Percentiles rank a stretch among this genome's conserved stretches.
phyloP scores from a whole-genome alignment of 2,888 invertebrate genomes.

The Drosophila macrothrix region DNA sequence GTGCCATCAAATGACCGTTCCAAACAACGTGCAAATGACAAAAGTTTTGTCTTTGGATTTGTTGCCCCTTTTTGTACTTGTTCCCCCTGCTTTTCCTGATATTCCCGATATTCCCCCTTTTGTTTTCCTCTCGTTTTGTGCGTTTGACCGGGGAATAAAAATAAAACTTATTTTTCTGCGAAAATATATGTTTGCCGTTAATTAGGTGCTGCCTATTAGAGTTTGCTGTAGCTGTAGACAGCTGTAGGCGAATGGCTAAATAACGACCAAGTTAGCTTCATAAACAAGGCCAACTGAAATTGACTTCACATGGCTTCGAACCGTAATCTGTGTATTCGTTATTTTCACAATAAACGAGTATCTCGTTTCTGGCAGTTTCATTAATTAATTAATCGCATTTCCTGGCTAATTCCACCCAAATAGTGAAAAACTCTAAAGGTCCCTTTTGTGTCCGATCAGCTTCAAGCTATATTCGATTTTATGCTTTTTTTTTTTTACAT shows the following conservation, averaged over 20 bases:
- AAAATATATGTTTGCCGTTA: slow-evolving; percentile 58
- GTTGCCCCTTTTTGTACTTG: slow-evolving; percentile 17
- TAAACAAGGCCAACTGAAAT: slow-evolving; percentile 17
- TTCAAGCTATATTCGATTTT: background rate
- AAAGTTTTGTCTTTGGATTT: slow-evolving; percentile 65
- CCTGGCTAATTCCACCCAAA: background rate
- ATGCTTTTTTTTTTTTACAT: background rate
- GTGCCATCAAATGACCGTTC: slow-evolving; percentile 20
- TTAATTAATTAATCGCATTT: background rate
- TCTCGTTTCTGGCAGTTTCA: background rate
- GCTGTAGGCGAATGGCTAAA: slow-evolving; percentile 20
- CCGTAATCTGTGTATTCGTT: background rate
- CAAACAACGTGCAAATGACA: slow-evolving; percentile 70
- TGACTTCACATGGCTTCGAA: background rate
- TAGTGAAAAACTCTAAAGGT: background rate
- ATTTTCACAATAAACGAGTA: background rate
- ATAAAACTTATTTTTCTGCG: slow-evolving; percentile 33
- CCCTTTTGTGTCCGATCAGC: background rate
- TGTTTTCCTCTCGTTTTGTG: background rate
- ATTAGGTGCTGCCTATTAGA: slow-evolving; percentile 46
- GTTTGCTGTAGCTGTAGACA: slow-evolving; percentile 1
- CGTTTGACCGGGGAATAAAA: slow-evolving; percentile 12
- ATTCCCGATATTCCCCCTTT: background rate
- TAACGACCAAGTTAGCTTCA: slow-evolving; percentile 23
- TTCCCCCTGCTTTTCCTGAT: background rate